These are phyloP conservation scores for Aphis gossypii DNA, from an alignment of 1,140 invertebrate genomes.

Conservation along the genomic window DNA sequence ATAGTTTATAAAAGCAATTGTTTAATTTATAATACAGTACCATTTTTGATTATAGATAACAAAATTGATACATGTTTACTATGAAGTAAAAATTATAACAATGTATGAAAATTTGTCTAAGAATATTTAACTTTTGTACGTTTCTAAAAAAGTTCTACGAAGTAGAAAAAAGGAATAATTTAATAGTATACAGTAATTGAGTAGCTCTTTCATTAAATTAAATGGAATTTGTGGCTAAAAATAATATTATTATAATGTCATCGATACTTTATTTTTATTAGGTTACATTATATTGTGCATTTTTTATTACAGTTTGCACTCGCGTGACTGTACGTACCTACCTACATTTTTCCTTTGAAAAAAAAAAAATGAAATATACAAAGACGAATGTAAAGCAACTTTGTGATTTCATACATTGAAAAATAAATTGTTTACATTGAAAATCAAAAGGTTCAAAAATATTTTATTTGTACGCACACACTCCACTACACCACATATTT, in stretches of 20 bases:
- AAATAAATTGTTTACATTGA: neutral
- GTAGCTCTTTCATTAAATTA: neutral
- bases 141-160: neutral
- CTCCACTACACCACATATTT: neutral
- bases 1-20: neutral
- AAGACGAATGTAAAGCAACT: neutral
- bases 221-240: neutral
- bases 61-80: neutral
- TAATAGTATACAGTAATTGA: neutral
- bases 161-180: neutral
- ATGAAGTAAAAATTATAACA: neutral
- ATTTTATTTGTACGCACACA: neutral
- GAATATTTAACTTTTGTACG: neutral
- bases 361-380: neutral
- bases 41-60: neutral
- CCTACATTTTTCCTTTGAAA: neutral
- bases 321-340: neutral
- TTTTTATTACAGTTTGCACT: neutral
- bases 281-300: neutral
- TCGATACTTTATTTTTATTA: neutral
- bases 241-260: neutral
- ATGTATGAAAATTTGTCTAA: neutral
- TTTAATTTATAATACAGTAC: neutral
- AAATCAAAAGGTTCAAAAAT: conserved; percentile 1
- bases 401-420: neutral